Evolutionary conservation across 2,888 invertebrate species (phyloP).

Genomic region (Odontocolon sp.): DNA sequence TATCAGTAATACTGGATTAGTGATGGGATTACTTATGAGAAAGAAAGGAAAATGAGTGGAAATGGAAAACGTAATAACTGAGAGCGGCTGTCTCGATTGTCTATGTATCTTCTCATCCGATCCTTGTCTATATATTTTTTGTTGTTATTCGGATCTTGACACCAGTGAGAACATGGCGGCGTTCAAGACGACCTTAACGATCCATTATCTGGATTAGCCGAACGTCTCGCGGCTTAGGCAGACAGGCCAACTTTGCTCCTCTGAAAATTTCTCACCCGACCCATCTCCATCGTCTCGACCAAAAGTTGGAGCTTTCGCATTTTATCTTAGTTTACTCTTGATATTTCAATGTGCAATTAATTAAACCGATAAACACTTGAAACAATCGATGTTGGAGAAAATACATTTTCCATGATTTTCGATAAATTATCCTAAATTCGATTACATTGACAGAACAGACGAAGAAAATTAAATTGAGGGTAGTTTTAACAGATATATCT

Average conservation of each 20-base stretch:
- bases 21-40: constrained; percentile 37
- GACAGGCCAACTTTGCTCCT: constrained; percentile 7
- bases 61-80: not conserved
- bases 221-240: constrained; percentile 2
- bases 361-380: too few species aligned
- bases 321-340: too few species aligned
- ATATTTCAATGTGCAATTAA: too few species aligned
- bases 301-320: not conserved
- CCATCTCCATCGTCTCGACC: not conserved
- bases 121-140: too few species aligned
- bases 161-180: not conserved
- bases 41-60: constrained; percentile 22
- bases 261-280: constrained; percentile 11
- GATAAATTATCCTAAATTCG: too few species aligned
- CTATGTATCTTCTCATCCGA: not conserved
- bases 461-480: too few species aligned
- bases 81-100: not conserved
- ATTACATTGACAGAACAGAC: too few species aligned
- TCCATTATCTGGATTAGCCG: constrained; percentile 40
- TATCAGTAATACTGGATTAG: not conserved
- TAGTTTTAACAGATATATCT: too few species aligned
- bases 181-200: constrained; percentile 38
- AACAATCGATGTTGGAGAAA: too few species aligned
- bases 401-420: too few species aligned
- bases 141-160: not conserved